Conservation (phyloP, 1,140 invertebrate genomes). For the Piezodorus guildinii region DNA sequence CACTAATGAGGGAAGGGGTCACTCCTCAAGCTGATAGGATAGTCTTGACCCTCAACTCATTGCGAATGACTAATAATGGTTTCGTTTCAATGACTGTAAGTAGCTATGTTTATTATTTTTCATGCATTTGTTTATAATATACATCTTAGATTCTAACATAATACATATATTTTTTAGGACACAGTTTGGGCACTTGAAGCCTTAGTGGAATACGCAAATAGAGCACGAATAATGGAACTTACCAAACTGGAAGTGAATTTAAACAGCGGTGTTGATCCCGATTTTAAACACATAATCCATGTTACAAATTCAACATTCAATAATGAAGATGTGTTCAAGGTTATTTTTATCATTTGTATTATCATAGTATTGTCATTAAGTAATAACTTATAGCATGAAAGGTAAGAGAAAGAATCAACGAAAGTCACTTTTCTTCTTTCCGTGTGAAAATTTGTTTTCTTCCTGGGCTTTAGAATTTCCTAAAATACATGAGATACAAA, state of each 20-base stretch:
- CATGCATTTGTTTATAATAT: not conserved
- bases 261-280: slow-evolving; percentile 34
- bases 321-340: slow-evolving; percentile 17
- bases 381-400: no score
- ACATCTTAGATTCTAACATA: not conserved
- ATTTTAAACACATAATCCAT: slow-evolving; percentile 28
- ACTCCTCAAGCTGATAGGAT: slow-evolving; percentile 36
- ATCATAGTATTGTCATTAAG: no score
- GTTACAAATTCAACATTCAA: slow-evolving; percentile 29
- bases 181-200: slow-evolving; percentile 47
- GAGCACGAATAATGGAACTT: slow-evolving; percentile 44
- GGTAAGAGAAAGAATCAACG: no score
- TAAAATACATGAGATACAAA: no score
- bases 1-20: slow-evolving; percentile 37
- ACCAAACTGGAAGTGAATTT: slow-evolving; percentile 41
- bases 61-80: slow-evolving; percentile 43
- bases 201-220: slow-evolving; percentile 43
- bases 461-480: no score
- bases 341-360: slow-evolving; percentile 1
- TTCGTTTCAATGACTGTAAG: slow-evolving; percentile 45
- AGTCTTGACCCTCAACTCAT: slow-evolving; percentile 46
- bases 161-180: slow-evolving; percentile 36
- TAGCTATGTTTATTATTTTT: not conserved
- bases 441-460: no score
- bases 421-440: no score